Percentiles rank a stretch among this genome's conserved stretches.
phyloP scores from a whole-genome alignment of 23 tunicate genomes.

The Halocynthia roretzi region DNA sequence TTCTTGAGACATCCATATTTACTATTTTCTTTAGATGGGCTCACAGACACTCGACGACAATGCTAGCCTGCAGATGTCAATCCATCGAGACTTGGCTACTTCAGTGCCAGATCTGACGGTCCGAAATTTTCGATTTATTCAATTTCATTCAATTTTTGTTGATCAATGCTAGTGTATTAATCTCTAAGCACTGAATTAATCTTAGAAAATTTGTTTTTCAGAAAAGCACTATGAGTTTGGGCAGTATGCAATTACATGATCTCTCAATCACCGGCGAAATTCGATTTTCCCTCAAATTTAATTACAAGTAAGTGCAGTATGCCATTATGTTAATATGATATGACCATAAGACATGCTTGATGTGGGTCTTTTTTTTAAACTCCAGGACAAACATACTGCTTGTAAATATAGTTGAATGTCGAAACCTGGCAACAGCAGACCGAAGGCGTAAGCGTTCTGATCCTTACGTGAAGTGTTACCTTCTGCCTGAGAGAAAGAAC shows the following conservation, averaged over 20 bases:
- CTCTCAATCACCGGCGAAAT: constrained; percentile 42
- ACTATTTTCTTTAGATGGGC: too few species aligned
- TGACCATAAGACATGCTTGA: constrained; percentile 33
- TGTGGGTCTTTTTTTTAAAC: constrained; percentile 25
- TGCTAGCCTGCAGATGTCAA: too few species aligned
- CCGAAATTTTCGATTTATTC: too few species aligned
- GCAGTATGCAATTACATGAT: constrained; percentile 17
- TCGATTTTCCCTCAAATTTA: constrained; percentile 46
- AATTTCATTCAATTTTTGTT: too few species aligned
- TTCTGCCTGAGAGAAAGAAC: constrained; percentile 40
- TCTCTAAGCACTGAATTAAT: too few species aligned
- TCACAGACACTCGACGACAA: too few species aligned
- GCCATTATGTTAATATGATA: neutral
- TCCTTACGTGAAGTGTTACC: constrained; percentile 60
- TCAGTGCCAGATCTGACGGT: too few species aligned
- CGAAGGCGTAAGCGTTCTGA: constrained; percentile 46
- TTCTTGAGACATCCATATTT: too few species aligned
- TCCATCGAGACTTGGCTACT: too few species aligned
- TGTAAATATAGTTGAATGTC: constrained; percentile 42
- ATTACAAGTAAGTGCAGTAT: constrained; percentile 21
- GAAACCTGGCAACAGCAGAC: constrained; percentile 36
- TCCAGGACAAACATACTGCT: constrained; percentile 38
- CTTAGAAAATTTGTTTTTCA: neutral
- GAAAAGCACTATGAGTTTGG: constrained; percentile 11
- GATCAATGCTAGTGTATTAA: too few species aligned